phyloP scores from a whole-genome alignment of 2,888 invertebrate species.

The Marronus borbonicus region DNA sequence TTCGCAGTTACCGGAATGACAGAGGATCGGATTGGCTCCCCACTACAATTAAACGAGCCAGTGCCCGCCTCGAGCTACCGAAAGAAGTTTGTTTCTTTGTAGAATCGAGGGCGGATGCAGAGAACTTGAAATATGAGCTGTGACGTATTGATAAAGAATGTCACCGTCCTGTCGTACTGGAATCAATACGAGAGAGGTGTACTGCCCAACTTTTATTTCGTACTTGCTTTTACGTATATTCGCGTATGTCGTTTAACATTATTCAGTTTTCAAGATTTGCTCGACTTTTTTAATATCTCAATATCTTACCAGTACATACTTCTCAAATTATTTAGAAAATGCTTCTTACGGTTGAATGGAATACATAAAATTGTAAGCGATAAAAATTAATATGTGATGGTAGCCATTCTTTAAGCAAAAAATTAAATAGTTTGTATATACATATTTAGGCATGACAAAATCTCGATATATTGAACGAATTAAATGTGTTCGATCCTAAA shows the following conservation, averaged over 20 bases:
- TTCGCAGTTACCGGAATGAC: conserved; percentile 69
- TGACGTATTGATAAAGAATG: conserved; percentile 78
- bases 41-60: conserved; percentile 58
- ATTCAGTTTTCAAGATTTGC: conserved; percentile 36
- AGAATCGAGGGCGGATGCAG: conserved; percentile 71
- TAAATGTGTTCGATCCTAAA: too few relatives aligned
- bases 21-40: conserved; percentile 65
- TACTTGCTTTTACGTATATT: conserved; percentile 43
- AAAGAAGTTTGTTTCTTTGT: conserved; percentile 76
- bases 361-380: too few relatives aligned
- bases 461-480: too few relatives aligned
- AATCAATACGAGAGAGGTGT: conserved; percentile 70
- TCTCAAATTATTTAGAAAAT: neutral
- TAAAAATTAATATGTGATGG: too few relatives aligned
- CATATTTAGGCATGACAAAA: too few relatives aligned
- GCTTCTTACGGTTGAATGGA: too few relatives aligned
- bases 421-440: too few relatives aligned
- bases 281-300: conserved; percentile 15
- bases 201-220: conserved; percentile 60
- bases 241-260: conserved; percentile 32
- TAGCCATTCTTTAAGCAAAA: too few relatives aligned
- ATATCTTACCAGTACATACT: neutral
- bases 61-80: conserved; percentile 67
- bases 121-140: conserved; percentile 72
- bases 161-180: conserved; percentile 79